Evolutionary conservation across 2,888 invertebrate genomes (phyloP).

Genomic region (Galerucella calmariensis): DNA sequence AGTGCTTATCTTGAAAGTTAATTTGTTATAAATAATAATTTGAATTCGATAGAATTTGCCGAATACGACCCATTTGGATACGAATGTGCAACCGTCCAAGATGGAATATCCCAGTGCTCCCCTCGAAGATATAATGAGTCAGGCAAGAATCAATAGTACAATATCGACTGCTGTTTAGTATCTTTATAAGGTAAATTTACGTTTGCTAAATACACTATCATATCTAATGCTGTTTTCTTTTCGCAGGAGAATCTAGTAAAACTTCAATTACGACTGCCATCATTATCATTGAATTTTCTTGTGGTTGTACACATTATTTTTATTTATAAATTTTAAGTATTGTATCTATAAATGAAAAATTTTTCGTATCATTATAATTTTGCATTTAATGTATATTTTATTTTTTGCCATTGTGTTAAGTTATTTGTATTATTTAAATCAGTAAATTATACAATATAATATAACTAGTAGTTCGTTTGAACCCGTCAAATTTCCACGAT

Average conservation of each 20-base stretch:
- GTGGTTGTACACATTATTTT: slow-evolving; percentile 23
- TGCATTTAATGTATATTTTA: slow-evolving; percentile 20
- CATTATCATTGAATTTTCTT: slow-evolving; percentile 32
- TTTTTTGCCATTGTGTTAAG: slow-evolving; percentile 17
- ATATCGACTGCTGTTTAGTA: slow-evolving; percentile 28
- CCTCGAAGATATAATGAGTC: slow-evolving; percentile 50
- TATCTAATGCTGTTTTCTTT: slow-evolving; percentile 7
- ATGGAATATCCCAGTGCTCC: slow-evolving; percentile 46
- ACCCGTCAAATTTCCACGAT: too few relatives aligned
- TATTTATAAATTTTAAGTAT: slow-evolving; percentile 35
- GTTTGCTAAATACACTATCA: too few relatives aligned
- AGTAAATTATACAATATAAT: too few relatives aligned
- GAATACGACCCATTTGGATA: slow-evolving; percentile 59
- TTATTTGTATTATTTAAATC: slow-evolving; percentile 18
- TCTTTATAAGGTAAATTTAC: slow-evolving; percentile 16
- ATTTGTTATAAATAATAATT: slow-evolving; percentile 14
- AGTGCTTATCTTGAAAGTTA: not conserved
- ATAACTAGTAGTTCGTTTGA: too few relatives aligned
- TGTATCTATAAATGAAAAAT: slow-evolving; percentile 28
- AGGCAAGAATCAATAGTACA: slow-evolving; percentile 45
- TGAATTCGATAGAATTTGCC: slow-evolving; percentile 54
- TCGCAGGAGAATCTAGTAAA: slow-evolving; percentile 41
- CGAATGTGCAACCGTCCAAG: slow-evolving; percentile 51
- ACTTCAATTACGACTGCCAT: slow-evolving; percentile 48
- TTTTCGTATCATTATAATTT: slow-evolving; percentile 22